Percentiles rank a stretch among this genome's conserved stretches.
phyloP scores from a whole-genome alignment of 2,888 invertebrate genomes.

The Odontothrips loti region DNA sequence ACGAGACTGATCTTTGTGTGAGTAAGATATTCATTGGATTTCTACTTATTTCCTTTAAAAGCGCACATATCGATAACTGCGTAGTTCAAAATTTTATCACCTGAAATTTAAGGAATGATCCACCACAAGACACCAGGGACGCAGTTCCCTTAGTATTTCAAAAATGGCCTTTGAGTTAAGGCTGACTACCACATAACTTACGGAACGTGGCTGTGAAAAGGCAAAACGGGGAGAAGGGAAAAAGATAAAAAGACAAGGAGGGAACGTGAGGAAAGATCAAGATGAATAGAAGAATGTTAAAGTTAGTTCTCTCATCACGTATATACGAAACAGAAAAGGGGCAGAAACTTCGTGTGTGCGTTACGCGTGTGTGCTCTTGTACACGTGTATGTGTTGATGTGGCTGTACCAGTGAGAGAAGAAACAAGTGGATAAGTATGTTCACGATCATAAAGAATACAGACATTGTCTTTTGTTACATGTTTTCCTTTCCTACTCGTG shows the following conservation, averaged over 20 bases:
- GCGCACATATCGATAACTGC: too few species aligned
- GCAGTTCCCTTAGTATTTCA: not conserved
- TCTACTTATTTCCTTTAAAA: too few species aligned
- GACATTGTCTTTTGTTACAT: not conserved
- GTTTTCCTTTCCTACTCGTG: not conserved
- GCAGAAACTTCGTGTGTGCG: not conserved
- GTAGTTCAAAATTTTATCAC: not conserved
- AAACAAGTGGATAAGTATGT: not conserved
- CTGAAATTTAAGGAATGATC: conserved; percentile 6
- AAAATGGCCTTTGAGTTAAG: not conserved
- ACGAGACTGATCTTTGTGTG: too few species aligned
- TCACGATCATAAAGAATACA: not conserved
- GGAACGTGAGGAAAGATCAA: not conserved
- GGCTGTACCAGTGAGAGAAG: not conserved
- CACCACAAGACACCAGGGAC: not conserved
- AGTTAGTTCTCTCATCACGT: conserved; percentile 20
- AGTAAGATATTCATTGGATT: too few species aligned
- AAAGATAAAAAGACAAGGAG: not conserved
- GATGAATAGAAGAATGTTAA: conserved; percentile 9
- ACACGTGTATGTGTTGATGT: not conserved
- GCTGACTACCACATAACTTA: conserved; percentile 15
- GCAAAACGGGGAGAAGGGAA: not conserved
- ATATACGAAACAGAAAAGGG: not conserved
- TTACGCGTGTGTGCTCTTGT: not conserved
- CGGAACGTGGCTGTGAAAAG: not conserved